Conservation (phyloP, 2,113 vertebrate species). For the Nyctereutes procyonoides region DNA sequence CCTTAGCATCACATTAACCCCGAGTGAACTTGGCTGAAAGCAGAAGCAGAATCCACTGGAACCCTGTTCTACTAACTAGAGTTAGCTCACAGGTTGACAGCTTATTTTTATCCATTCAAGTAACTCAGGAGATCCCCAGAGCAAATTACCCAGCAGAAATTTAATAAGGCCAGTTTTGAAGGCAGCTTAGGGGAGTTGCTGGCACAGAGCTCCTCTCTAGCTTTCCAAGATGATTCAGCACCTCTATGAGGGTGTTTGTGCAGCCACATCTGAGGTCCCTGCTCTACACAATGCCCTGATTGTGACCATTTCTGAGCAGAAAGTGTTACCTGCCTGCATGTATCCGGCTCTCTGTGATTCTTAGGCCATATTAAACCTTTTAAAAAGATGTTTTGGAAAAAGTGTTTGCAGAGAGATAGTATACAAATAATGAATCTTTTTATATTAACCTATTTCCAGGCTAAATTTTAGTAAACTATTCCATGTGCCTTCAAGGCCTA, state of each 20-base stretch:
- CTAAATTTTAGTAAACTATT: neutral
- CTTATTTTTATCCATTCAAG: slow-evolving; percentile 55
- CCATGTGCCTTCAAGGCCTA: neutral
- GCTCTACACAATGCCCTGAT: neutral
- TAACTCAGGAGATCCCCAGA: slow-evolving; percentile 46
- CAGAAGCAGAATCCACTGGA: slow-evolving; percentile 33
- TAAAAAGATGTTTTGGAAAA: slow-evolving; percentile 14
- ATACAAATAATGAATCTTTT: slow-evolving; percentile 4
- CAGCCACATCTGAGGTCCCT: neutral
- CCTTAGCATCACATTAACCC: neutral
- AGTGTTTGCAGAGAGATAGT: neutral
- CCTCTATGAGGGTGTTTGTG: neutral
- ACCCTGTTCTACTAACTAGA: slow-evolving; percentile 41
- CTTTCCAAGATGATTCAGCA: neutral
- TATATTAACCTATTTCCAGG: slow-evolving; percentile 8
- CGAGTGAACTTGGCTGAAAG: neutral
- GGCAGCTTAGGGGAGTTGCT: neutral
- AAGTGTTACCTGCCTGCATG: neutral
- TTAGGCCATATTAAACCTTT: neutral
- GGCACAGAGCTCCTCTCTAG: slow-evolving; percentile 34
- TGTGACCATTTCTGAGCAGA: neutral
- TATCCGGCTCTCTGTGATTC: neutral
- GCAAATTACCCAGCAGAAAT: slow-evolving; percentile 56
- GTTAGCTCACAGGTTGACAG: slow-evolving; percentile 3
- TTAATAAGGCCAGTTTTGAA: slow-evolving; percentile 64